Evolutionary conservation across 2,113 vertebrate genomes (phyloP).

Genomic region (Tetraodon nigroviridis): DNA sequence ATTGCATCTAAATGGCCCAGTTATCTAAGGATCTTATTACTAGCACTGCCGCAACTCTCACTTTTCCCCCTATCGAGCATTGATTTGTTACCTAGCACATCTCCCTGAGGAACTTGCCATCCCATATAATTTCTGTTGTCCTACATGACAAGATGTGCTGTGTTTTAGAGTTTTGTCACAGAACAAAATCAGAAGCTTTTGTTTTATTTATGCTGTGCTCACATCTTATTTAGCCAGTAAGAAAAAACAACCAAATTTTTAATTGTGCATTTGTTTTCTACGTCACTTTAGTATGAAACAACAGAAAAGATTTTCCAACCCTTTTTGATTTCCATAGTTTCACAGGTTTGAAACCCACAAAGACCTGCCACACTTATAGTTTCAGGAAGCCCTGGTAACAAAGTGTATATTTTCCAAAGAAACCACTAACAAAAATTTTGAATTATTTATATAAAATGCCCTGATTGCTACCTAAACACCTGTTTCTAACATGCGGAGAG

Average conservation of each 20-base stretch:
- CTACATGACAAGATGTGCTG: conserved; percentile 17
- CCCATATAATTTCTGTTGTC: conserved; percentile 37
- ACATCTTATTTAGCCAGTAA: too few species aligned
- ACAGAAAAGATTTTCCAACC: too few species aligned
- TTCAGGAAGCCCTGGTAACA: conserved; percentile 1
- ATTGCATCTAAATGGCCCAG: conserved; percentile 51
- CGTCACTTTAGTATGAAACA: too few species aligned
- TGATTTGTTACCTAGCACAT: conserved; percentile 52
- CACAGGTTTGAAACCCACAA: not conserved
- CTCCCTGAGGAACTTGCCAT: conserved; percentile 27
- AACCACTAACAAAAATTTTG: conserved; percentile 18
- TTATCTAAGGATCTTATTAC: conserved; percentile 58
- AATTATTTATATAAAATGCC: conserved; percentile 16
- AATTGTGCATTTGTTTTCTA: too few species aligned
- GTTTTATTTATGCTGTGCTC: too few species aligned
- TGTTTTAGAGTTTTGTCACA: conserved; percentile 16
- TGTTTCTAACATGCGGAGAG: conserved; percentile 17
- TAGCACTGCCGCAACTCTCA: conserved; percentile 40
- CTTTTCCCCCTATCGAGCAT: conserved; percentile 32
- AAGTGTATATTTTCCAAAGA: conserved; percentile 15
- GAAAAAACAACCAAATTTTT: too few species aligned
- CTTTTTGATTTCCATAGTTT: conserved; percentile 2
- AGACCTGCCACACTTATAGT: not conserved
- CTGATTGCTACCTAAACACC: conserved; percentile 37
- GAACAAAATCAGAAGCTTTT: not conserved